Percentiles rank a stretch among this genome's conserved stretches.
These are phyloP conservation scores for Amiota mariae DNA, from an alignment of 2,888 invertebrate species.

Conservation along the genomic window DNA sequence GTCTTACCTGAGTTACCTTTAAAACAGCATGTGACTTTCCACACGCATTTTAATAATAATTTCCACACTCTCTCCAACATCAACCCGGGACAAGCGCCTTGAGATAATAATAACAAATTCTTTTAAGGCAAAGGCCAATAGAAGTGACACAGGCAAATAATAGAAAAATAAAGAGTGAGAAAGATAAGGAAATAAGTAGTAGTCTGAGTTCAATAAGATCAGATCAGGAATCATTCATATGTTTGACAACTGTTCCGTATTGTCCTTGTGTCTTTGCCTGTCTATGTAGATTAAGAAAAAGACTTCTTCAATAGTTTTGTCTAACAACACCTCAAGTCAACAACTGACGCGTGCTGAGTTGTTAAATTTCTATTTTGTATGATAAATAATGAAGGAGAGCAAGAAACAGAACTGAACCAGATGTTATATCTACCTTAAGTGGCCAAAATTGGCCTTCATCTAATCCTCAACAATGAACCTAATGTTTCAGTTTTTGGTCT, in stretches of 20 bases:
- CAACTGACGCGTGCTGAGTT: slow-evolving; percentile 18
- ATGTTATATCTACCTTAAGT: no score
- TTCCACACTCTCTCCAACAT: background rate
- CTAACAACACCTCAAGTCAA: background rate
- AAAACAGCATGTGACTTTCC: slow-evolving; percentile 15
- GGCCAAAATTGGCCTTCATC: no score
- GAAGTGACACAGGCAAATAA: background rate
- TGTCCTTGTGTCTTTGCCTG: background rate
- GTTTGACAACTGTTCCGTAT: background rate
- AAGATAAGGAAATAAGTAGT: no score
- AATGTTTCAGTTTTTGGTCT: no score
- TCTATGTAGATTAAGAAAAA: background rate
- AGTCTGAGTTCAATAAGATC: slow-evolving; percentile 1
- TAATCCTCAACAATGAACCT: no score
- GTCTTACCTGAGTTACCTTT: background rate
- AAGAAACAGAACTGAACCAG: no score
- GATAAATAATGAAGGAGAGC: no score
- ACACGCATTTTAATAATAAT: background rate
- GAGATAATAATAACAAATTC: background rate
- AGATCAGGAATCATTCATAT: background rate
- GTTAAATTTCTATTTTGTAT: no score
- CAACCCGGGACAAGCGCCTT: no score
- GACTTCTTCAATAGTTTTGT: background rate
- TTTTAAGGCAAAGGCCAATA: background rate
- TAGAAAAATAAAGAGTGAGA: no score